Conservation (phyloP, 53 echinoderm and acorn worm genomes). For the Echinometra lucunter region DNA sequence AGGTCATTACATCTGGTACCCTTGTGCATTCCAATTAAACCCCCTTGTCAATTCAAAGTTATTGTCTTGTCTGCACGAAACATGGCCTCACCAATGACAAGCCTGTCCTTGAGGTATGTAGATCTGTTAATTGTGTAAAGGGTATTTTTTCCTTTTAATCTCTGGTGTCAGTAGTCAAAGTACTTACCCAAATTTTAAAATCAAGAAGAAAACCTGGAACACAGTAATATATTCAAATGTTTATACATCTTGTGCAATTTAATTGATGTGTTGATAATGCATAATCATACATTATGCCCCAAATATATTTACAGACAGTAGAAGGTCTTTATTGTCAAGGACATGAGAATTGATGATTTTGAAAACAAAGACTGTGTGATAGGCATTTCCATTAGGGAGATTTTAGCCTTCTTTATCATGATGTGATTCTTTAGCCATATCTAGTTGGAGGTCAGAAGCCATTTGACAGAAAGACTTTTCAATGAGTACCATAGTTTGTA, state of each 20-base stretch:
- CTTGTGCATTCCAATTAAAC: neutral
- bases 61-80: neutral
- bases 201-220: neutral
- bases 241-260: too few species aligned
- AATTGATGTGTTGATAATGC: too few species aligned
- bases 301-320: too few species aligned
- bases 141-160: neutral
- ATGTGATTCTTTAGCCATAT: neutral
- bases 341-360: neutral
- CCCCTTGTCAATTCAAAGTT: neutral
- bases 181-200: too few species aligned
- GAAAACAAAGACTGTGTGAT: neutral
- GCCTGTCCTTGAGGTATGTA: neutral
- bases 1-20: constrained; percentile 1
- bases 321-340: neutral
- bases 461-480: neutral
- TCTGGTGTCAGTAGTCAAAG: neutral
- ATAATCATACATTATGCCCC: too few species aligned
- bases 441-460: neutral
- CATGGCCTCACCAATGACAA: neutral
- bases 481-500: neutral
- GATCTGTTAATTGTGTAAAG: neutral
- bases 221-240: too few species aligned
- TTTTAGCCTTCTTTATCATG: neutral
- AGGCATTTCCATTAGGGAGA: neutral